Base-by-base conservation (phyloP, 2,888 invertebrate genomes). In the Apocheima hispidaria region DNA sequence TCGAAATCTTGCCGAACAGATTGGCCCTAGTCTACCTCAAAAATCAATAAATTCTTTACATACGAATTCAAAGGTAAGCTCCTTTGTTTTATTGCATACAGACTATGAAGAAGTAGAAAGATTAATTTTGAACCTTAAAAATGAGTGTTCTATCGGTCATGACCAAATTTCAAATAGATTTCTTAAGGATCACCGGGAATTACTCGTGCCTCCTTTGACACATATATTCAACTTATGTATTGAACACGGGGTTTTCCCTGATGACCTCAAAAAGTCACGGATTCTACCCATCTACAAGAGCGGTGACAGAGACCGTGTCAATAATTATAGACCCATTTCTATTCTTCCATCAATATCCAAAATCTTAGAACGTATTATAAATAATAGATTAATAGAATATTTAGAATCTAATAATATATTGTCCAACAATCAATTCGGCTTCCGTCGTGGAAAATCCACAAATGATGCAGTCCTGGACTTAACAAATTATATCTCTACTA, bases 251-350 rank as follows among this genome's bases (percentile, higher is more conserved):
- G 18, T 38, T 2, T 38, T 38, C 7, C 38, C 38, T 0, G 18
- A 1, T 2, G 18, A n/a, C 9, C 18, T 38, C 2, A 38, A 38
- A 18, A 38, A 18, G 3, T 18, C 38, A 2, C n/a, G 2, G 0
- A 18, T 38, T 9, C 9, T 9, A 9, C 38, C 38, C 1, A 7
- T 38, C 2, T 12, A 16, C 10, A 38, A 38, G 38, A 18, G 4
- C n/a, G 33, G 33, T 1, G n/a, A n/a, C n/a, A 33, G n/a, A 33
- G 33, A 59, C 41, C 16, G 38, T 53, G 36, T 68, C 9, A 41
- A 14, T 4, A 68, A 68, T 35, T 66, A 61, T 23, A 49, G 68
- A n/a, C 68, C 61, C 2, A 65, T 68, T 16, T 68, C 65, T 5
- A 44, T 68, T 9, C 41, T 68, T 10, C 41, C 63, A 26, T 14